Evolutionary conservation across 2,888 invertebrate genomes (phyloP), one percentile per base, ranked within the genome.

Genomic region (Operophtera brumata): DNA sequence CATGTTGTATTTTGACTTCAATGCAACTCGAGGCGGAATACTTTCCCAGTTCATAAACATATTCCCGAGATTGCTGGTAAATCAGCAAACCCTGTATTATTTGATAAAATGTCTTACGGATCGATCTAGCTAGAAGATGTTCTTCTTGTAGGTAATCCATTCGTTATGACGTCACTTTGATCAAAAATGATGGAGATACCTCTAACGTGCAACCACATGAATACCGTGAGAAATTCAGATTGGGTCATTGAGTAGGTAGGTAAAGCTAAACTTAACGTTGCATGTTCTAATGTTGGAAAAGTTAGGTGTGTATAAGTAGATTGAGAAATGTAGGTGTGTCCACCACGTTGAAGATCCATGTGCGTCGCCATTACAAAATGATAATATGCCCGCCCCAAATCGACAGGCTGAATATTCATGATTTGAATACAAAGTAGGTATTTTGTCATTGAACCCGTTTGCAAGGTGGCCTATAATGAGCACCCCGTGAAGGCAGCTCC

Each of bases 371-470:
- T 30, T 20, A 20, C 20, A 20, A 20, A 20, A 20, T 20, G 2
- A 20, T 20, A 20, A 20, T 20, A 30, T 30, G 26, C 25, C 35
- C 32, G 46, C 40, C 43, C 28, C 41, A 49, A 41, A 32, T 37
- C 6, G 14, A 8, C 14, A 30, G 25, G 11, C 41, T 49, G 46
- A 49, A 54, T 54, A 46, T 48, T 57, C 52, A 41, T 52, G 30
- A 51, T 36, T 47, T 47, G 30, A 44, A 32, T 52, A 57, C 56
- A 52, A 48, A 45, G 47, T 47, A 30, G 9, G 30, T 30, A 30
- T 30, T 54, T 56, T 56, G 56, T 47, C 51, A 51, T 56, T 56
- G 56, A 56, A 51, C 51, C 30, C 47, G 25, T 41, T 47, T 30
- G 20, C 39, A 47, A 50, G 39, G 50, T 50, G 43, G 43, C 43